Conservation (phyloP, 2,797 vertebrate genomes). For the Dipus sagitta region DNA sequence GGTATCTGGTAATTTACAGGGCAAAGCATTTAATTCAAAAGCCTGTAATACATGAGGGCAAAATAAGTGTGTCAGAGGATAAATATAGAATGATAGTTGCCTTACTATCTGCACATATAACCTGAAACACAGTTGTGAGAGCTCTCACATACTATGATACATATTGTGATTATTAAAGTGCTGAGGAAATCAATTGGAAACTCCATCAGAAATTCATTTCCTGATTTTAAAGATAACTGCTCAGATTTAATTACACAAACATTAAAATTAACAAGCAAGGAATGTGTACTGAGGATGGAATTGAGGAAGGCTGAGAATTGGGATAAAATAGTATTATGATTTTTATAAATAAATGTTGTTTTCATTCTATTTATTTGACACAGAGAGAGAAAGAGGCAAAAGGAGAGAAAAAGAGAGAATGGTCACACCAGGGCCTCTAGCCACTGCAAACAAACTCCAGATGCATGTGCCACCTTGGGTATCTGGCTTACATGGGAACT, state of each 20-base stretch:
- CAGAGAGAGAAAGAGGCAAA: too few species aligned
- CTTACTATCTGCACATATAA: background rate
- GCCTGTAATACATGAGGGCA: too few species aligned
- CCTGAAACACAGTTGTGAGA: background rate
- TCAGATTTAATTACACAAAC: background rate
- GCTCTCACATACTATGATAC: background rate
- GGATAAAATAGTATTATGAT: background rate
- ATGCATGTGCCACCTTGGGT: too few species aligned
- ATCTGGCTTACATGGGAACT: too few species aligned
- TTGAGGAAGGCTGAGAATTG: background rate
- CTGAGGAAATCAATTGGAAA: conserved; percentile 4
- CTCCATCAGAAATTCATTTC: background rate
- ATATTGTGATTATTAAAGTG: background rate
- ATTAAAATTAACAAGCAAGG: background rate
- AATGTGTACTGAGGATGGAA: background rate
- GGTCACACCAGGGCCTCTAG: too few species aligned
- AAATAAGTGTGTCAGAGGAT: background rate
- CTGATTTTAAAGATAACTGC: background rate
- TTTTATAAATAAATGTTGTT: too few species aligned
- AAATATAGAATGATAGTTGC: background rate
- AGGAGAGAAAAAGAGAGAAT: too few species aligned
- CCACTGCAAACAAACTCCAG: too few species aligned
- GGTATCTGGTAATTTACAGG: background rate
- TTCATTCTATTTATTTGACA: too few species aligned
- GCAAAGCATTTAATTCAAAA: background rate